Base-by-base conservation (phyloP, 2,888 invertebrate species). In the Eutolmus rufibarbis region DNA sequence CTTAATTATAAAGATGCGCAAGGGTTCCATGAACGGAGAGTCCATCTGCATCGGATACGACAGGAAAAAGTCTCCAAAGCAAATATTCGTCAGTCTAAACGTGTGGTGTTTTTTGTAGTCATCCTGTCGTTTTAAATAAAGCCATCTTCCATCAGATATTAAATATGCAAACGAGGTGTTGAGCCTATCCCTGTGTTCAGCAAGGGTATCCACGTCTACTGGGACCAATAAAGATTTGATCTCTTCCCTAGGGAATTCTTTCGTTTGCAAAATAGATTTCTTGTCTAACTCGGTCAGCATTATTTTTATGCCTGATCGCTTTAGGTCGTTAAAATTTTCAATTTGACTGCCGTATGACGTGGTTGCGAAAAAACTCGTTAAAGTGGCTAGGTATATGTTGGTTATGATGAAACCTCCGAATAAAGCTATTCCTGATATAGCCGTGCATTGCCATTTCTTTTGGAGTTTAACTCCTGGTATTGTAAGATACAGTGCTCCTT, bases 1-100 rank as follows among this genome's bases (percentile, higher is more conserved):
- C 16, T 7, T 19, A 9, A 85, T 77, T 40, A 85, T 78, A 43
- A 85, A 78, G 31, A 5, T 7, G 16, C 16, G n/a, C 4, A 87
- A 51, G 12, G 84, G 66, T 57, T 85, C 19, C 43, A 85, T 78
- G 43, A 87, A 87, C 66, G 84, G 84, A 43, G 87, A 87, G 46
- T 87, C 85, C 28, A 43, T n/a, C 40, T 57, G 78, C 31, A 78
- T 43, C 46, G 85, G 84, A 37, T 34, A 87, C 4, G 84, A 57
- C 19, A 78, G 43, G 16, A 46, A 66, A 14, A 57, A 57, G 31
- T 77, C n/a, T 2, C 78, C 78, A 40, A 85, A 85, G 43, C 78
- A 87, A 28, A 78, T 78, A 40, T 87, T 34, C 37, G 85, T 23
- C 12, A 34, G 19, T 14, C 66, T 40, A 78, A 87, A 87, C 14